Percentiles rank a stretch among this genome's conserved stretches.
Conservation (phyloP, 2,797 vertebrate genomes). For the Propithecus perrieri region DNA sequence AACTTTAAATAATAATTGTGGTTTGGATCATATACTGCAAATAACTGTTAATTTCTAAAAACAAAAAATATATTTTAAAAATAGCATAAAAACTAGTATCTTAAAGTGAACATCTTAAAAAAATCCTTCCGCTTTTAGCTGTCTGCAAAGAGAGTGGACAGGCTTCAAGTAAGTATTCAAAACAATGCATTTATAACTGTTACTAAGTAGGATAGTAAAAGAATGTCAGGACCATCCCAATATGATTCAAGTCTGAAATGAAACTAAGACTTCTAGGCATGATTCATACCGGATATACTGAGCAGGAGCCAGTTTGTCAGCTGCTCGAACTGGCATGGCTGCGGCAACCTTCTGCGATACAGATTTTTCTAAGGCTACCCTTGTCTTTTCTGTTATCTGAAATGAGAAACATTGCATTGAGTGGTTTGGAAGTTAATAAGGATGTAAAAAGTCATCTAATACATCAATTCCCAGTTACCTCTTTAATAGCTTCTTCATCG, state of each 20-base stretch:
- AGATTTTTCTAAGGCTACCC: constrained; percentile 94
- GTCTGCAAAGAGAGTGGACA: not conserved
- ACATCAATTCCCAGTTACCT: constrained; percentile 86
- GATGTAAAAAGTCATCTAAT: not conserved
- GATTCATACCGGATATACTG: constrained; percentile 95
- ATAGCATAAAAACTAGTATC: not conserved
- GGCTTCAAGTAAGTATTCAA: constrained; percentile 28
- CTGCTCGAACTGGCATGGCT: constrained; percentile 98
- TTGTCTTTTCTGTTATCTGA: constrained; percentile 98
- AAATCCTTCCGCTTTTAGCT: constrained; percentile 5
- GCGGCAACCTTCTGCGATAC: constrained; percentile 99
- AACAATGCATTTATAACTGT: constrained; percentile 16
- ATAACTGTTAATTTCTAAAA: constrained; percentile 23
- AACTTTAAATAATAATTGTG: not conserved
- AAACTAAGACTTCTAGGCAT: not conserved
- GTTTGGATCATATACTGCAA: not conserved
- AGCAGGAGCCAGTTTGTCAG: constrained; percentile 97
- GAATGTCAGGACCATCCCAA: not conserved
- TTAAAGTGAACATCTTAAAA: constrained; percentile 15
- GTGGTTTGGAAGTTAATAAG: constrained; percentile 41
- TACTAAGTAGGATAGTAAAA: constrained; percentile 16
- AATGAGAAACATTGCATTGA: constrained; percentile 63
- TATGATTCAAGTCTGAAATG: not conserved
- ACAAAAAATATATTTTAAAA: not conserved
- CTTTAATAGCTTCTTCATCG: constrained; percentile 95